A percentile compares a stretch with the other conserved stretches of the same genome.
Evolutionary conservation across 1,140 invertebrate species (phyloP).

Genomic region (Bombyx mori): DNA sequence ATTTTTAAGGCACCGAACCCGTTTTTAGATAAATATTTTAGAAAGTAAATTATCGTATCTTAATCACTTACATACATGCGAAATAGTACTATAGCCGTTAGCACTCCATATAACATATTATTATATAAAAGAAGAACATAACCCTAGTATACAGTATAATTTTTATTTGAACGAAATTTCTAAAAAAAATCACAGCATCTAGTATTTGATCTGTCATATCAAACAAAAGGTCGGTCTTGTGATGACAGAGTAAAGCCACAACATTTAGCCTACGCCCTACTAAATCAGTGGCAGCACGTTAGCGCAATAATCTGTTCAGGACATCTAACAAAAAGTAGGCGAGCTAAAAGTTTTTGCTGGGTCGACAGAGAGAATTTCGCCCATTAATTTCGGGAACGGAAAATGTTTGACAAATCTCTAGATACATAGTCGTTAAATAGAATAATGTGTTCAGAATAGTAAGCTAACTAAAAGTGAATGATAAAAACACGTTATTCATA

Average conservation of each 20-base stretch:
- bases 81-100: too few species aligned
- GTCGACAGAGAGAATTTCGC: constrained; percentile 12
- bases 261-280: constrained; percentile 9
- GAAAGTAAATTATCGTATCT: too few species aligned
- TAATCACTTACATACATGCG: too few species aligned
- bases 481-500: neutral
- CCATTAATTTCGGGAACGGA: constrained; percentile 15
- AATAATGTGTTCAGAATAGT: neutral
- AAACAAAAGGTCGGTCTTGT: neutral
- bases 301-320: constrained; percentile 11
- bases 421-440: constrained; percentile 6
- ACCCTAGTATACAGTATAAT: neutral
- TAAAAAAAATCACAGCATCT: too few species aligned
- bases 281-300: constrained; percentile 10
- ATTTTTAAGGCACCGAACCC: too few species aligned
- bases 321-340: constrained; percentile 15
- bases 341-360: constrained; percentile 17
- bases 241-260: constrained; percentile 3
- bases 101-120: neutral
- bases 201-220: too few species aligned
- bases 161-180: too few species aligned
- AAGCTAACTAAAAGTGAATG: neutral
- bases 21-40: too few species aligned
- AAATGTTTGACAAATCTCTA: constrained; percentile 18
- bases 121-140: neutral